Evolutionary conservation across 2,113 vertebrate genomes (phyloP).

Genomic region (Ahaetulla prasina): DNA sequence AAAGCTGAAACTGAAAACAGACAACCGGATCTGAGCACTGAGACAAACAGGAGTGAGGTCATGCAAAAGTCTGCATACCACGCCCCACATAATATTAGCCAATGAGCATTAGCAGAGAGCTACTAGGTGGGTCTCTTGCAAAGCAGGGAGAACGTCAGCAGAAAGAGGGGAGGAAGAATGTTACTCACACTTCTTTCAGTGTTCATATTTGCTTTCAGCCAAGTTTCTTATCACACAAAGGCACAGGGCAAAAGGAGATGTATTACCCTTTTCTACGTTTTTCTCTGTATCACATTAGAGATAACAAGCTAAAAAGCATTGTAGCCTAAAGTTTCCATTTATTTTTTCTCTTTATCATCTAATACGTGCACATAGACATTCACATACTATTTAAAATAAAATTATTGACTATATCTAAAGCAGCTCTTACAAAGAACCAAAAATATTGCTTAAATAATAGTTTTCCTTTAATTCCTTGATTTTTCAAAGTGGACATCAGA

Average conservation of each 20-base stretch:
- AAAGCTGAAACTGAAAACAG: neutral
- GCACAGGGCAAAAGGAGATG: neutral
- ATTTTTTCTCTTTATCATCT: neutral
- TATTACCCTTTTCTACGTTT: neutral
- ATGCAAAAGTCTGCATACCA: neutral
- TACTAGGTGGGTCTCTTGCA: constrained; percentile 11
- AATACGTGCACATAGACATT: neutral
- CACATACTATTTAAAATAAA: neutral
- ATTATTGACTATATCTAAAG: neutral
- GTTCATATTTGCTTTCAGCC: neutral
- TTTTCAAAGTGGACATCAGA: neutral
- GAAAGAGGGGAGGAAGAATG: neutral
- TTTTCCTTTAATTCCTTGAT: neutral
- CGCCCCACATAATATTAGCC: constrained; percentile 31
- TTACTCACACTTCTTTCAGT: neutral
- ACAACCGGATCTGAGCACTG: neutral
- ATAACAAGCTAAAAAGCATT: neutral
- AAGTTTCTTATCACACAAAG: constrained; percentile 9
- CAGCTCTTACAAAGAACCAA: neutral
- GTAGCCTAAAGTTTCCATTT: neutral
- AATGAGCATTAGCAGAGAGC: constrained; percentile 31
- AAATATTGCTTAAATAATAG: neutral
- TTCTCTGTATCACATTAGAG: no score
- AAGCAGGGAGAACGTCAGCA: constrained; percentile 12
- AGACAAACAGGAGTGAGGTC: constrained; percentile 58